These are phyloP conservation scores for Digitonthophagus gazella DNA, from an alignment of 2,888 invertebrate genomes.

Conservation along the genomic window DNA sequence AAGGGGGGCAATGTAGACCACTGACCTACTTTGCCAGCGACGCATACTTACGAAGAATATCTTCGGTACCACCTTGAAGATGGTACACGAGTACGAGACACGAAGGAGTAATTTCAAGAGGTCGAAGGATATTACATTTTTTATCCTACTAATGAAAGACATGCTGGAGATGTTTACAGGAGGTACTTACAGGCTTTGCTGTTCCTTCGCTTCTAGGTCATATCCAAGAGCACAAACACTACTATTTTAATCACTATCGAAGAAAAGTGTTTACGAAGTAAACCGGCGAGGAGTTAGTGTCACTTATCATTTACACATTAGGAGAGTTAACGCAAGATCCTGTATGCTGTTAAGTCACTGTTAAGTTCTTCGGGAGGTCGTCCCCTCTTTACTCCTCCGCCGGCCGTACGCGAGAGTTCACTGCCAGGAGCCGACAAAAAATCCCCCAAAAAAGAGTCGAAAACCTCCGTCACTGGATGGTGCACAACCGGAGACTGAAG, in stretches of 20 bases:
- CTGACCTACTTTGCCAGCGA: slow-evolving; percentile 47
- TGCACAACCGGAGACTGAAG: slow-evolving; percentile 36
- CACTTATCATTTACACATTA: neutral
- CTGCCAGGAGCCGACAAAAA: neutral
- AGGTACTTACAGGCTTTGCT: neutral
- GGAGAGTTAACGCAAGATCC: neutral
- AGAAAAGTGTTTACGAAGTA: neutral
- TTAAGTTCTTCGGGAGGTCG: slow-evolving; percentile 3
- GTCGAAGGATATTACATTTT: neutral
- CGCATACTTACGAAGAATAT: slow-evolving; percentile 33
- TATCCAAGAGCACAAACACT: neutral
- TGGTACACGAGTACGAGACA: slow-evolving; percentile 6
- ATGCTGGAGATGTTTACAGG: too few relatives aligned
- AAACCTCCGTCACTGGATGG: neutral
- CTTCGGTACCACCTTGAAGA: slow-evolving; percentile 12
- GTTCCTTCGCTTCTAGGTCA: neutral
- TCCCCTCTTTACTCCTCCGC: neutral
- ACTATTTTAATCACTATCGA: neutral
- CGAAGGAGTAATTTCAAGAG: neutral
- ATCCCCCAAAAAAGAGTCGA: neutral
- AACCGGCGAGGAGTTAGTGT: neutral
- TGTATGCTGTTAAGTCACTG: neutral
- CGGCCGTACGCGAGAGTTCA: neutral
- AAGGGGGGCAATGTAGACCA: slow-evolving; percentile 45
- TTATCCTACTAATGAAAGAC: neutral